Base-by-base conservation (phyloP, 2,797 vertebrate species). In the Telmatherina bonti region DNA sequence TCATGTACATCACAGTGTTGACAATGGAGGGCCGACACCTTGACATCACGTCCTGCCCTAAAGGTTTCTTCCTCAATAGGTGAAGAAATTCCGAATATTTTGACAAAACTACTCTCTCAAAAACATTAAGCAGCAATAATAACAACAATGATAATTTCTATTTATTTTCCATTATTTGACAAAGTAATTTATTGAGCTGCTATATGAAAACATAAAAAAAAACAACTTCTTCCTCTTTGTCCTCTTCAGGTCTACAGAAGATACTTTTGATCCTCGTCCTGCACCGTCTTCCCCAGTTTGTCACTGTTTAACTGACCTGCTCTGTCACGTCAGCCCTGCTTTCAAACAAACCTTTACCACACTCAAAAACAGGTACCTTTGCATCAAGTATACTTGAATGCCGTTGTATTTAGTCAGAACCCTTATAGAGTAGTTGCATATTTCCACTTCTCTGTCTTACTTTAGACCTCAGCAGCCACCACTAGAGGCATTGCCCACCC, bases 11-110 rank as follows among this genome's bases (percentile, higher is more conserved):
- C 68, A 92, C 89, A 4, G 83, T 91, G 20, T 85, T 93, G 49
- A 95, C 94, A 16, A 79, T 86, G 35, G 95, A 96, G 68, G 94
- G 92, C 18, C 90, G 91, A 5, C 90, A 82, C 26, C 93, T 67
- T 92, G 94, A 95, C 53, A 85, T 96, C 76, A 95, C 95, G 63
- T 94, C 94, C 49, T 94, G 89, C 81, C 92, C 94, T 18, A 93
- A 93, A 84, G 95, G 95, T 59, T 96, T 95, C 81, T 95, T 93
- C 62, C 54, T 94, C 68, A 96, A 95, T 74, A 93, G 90, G 95
- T 95, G 72, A 89, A 60, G 15, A 45, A 38, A 66, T 16, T 41
- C 0, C 29, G 51, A 4, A 57, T 31, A 13, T 24, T 33, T 4
- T 27, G 8, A 33, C 8, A 43, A 33, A 26, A n/a, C 15, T 5